Evolutionary conservation across 2,797 vertebrate species (phyloP), one percentile per base, ranked within the genome.

Genomic region (Rhadinocentrus ornatus): DNA sequence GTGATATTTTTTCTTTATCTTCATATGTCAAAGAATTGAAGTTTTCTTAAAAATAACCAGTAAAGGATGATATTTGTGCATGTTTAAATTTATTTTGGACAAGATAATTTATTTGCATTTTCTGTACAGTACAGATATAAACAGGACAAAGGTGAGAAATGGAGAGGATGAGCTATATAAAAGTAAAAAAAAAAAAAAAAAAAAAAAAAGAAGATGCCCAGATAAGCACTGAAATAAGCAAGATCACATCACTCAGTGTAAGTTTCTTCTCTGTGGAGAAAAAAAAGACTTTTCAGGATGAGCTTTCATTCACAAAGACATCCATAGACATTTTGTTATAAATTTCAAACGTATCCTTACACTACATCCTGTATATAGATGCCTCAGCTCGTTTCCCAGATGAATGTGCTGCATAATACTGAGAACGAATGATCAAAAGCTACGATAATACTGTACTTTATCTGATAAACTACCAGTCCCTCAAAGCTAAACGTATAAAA

Each of bases 101-200:
- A 90, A 75, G 87, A 91, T 92, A 84, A 92, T 88, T 89, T 89
- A 91, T 80, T 87, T 80, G 75, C 71, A 90, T 69, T 79, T 75
- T 90, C 82, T 92, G 90, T 89, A 91, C 89, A 88, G 83, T 71
- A 91, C 85, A 88, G 81, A 82, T 91, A 90, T 93, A 94, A 92
- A 93, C 89, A 68, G 78, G 80, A 90, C 77, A 86, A 72, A 76
- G 52, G 65, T 82, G 81, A 89, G 68, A 87, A 84, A 86, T 79
- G 80, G 88, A 92, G 72, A 82, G 68, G 68, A 77, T 68, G 62
- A 81, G 80, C 84, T 85, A 86, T 89, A 89, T 68, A 85, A 90
- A 91, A 91, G 75, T 86, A 66, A 72, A 71, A 65, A 44, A 63
- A 18, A 39, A 64, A 71, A 67, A 50, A 63, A 18, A 31, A 66